A percentile compares a stretch with the other conserved stretches of the same genome.
phyloP scores from a whole-genome alignment of 2,888 invertebrate genomes.

The Platynereis dumerilii region DNA sequence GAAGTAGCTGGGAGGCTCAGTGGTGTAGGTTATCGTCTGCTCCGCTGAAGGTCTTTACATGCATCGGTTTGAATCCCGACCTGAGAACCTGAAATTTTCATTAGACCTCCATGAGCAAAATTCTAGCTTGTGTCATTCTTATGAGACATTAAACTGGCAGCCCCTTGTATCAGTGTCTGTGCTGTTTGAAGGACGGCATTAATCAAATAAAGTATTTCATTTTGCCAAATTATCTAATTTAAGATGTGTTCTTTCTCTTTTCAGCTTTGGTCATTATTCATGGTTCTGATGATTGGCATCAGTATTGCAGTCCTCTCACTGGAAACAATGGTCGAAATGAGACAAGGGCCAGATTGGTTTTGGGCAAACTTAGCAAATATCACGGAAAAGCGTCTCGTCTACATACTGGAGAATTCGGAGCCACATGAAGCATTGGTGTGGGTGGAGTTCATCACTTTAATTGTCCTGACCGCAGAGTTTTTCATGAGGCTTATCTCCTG shows the following conservation, averaged over 20 bases:
- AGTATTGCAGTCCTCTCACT: constrained; percentile 18
- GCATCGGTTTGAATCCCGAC: no score
- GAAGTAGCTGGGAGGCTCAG: no score
- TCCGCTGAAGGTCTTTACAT: no score
- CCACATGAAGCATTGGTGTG: constrained; percentile 21
- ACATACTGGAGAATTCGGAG: constrained; percentile 21
- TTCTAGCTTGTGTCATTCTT: no score
- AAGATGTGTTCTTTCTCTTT: not conserved
- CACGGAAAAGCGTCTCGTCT: constrained; percentile 14
- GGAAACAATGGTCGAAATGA: constrained; percentile 14
- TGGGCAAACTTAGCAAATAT: constrained; percentile 16
- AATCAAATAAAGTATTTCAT: no score
- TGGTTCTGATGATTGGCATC: constrained; percentile 20
- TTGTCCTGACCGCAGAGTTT: constrained; percentile 20
- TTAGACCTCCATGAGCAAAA: no score
- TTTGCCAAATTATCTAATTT: no score
- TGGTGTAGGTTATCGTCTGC: no score
- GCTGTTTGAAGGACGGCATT: no score
- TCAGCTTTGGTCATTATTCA: constrained; percentile 21
- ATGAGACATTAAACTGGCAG: no score
- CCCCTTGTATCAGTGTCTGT: no score
- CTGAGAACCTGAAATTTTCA: no score
- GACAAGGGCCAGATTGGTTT: constrained; percentile 18
- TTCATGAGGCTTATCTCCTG: constrained; percentile 3
- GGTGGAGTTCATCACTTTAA: constrained; percentile 20